Evolutionary conservation across 23 tunicate species (phyloP).

Genomic region (Phallusia fumigata): DNA sequence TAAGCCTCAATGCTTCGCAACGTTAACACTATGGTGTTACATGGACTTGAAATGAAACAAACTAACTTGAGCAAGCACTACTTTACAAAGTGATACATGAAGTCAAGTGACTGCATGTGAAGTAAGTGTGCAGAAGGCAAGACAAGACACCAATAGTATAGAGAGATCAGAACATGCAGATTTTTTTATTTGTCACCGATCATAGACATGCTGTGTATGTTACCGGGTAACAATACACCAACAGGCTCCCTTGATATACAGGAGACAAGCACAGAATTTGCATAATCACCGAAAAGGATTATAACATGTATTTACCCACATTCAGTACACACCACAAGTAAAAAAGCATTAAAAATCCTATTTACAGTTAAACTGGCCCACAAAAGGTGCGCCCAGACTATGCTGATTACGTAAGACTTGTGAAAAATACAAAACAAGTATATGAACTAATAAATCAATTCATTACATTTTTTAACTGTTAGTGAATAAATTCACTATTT

Average conservation of each 20-base stretch:
- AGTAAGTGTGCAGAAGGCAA: too few relatives aligned
- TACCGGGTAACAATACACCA: not conserved
- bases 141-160: too few relatives aligned
- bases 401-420: slow-evolving; percentile 7
- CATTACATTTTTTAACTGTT: not conserved
- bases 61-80: too few relatives aligned
- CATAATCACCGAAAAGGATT: not conserved
- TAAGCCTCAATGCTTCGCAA: too few relatives aligned
- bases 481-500: too few relatives aligned
- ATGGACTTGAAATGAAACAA: too few relatives aligned
- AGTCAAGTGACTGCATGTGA: too few relatives aligned
- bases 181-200: not conserved
- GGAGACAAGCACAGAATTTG: not conserved
- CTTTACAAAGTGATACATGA: too few relatives aligned
- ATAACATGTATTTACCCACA: not conserved
- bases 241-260: not conserved
- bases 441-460: not conserved
- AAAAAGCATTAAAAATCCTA: not conserved
- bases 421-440: not conserved
- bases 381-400: not conserved
- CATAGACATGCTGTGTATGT: slow-evolving; percentile 7
- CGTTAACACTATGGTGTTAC: too few relatives aligned
- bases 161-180: not conserved
- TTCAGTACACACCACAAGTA: not conserved
- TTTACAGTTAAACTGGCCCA: not conserved